phyloP scores from a whole-genome alignment of 1,140 invertebrate species.

The Bombyx mandarina region DNA sequence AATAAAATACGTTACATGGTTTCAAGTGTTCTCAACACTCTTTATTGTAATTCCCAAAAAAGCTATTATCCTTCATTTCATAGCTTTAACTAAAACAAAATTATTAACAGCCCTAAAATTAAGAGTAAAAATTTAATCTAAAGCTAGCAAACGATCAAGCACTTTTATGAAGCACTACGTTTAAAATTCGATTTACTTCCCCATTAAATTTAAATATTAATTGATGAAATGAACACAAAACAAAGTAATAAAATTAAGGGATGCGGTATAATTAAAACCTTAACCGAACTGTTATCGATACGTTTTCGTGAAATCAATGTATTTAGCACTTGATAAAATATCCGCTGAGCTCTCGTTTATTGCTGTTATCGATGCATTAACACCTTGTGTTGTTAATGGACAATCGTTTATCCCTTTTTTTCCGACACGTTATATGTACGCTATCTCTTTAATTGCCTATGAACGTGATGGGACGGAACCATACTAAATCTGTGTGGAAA shows the following conservation, averaged over 20 bases:
- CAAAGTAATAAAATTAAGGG: background rate
- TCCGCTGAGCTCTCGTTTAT: slow-evolving; percentile 12
- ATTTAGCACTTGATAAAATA: slow-evolving; percentile 2
- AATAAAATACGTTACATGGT: too few species aligned
- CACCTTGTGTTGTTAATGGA: slow-evolving; percentile 13
- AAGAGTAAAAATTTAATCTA: too few species aligned
- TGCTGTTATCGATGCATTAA: slow-evolving; percentile 16
- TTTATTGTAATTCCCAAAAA: too few species aligned
- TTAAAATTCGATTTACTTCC: background rate
- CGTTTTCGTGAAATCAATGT: too few species aligned
- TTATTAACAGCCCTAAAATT: too few species aligned
- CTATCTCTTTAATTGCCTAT: background rate
- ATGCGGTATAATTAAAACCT: background rate
- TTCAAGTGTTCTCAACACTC: too few species aligned
- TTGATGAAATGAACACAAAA: background rate
- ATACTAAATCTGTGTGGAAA: too few species aligned
- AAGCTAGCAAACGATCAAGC: too few species aligned
- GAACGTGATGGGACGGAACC: too few species aligned
- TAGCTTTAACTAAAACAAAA: too few species aligned
- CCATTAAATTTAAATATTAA: background rate
- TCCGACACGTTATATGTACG: background rate
- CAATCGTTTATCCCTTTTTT: background rate
- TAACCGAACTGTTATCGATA: too few species aligned
- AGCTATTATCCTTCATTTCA: too few species aligned
- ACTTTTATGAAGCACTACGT: background rate